Conservation (phyloP, 2,888 invertebrate genomes). For the Stenodema calcarata region DNA sequence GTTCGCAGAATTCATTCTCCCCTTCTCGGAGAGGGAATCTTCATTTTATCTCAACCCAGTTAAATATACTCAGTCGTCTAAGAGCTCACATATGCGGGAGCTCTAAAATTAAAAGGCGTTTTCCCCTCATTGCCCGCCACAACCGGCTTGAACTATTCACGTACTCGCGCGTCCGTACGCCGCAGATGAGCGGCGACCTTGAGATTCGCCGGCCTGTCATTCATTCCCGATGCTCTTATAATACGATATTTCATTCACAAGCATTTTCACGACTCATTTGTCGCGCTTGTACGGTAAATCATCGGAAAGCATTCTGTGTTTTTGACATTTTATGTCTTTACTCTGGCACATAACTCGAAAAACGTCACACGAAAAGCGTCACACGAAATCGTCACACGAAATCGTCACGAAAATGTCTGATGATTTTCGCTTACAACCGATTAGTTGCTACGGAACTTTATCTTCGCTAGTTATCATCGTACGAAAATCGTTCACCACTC, state of each 20-base stretch:
- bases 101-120: neutral
- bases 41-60: neutral
- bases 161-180: neutral
- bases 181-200: neutral
- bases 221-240: neutral
- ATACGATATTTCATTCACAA: neutral
- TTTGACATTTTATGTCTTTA: too few species aligned
- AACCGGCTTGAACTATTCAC: neutral
- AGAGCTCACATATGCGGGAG: neutral
- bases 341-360: too few species aligned
- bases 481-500: neutral
- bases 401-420: too few species aligned
- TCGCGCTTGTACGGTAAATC: neutral
- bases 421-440: too few species aligned
- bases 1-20: neutral
- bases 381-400: too few species aligned
- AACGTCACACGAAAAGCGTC: too few species aligned
- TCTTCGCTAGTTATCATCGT: too few species aligned
- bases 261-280: neutral
- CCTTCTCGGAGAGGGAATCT: neutral
- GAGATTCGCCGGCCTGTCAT: neutral
- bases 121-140: neutral
- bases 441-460: too few species aligned
- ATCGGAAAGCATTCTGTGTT: neutral
- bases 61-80: neutral